phyloP scores from a whole-genome alignment of 2,888 invertebrate genomes.

The Brachyptera risi region DNA sequence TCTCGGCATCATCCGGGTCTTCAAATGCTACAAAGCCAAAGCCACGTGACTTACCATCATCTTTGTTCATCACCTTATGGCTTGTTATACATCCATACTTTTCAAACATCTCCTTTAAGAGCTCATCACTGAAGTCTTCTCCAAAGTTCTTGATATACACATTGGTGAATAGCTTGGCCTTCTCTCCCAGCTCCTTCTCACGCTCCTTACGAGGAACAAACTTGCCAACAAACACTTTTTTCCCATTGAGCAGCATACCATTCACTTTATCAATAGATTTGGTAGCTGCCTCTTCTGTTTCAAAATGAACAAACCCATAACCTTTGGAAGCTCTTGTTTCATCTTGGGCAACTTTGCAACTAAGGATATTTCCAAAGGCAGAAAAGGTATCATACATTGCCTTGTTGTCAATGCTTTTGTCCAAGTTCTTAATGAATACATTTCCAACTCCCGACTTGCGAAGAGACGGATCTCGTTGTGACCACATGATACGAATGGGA shows the following conservation, averaged over 20 bases:
- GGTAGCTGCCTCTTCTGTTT: conserved; percentile 96
- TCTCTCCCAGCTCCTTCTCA: conserved; percentile 96
- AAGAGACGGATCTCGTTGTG: conserved; percentile 96
- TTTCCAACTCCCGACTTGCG: conserved; percentile 98
- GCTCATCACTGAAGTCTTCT: conserved; percentile 88
- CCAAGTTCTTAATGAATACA: conserved; percentile 98
- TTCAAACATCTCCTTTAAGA: conserved; percentile 85
- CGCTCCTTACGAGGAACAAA: conserved; percentile 98
- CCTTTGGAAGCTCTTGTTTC: conserved; percentile 92
- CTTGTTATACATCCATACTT: conserved; percentile 89
- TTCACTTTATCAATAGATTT: conserved; percentile 98
- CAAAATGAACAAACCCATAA: conserved; percentile 98
- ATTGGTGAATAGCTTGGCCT: conserved; percentile 94
- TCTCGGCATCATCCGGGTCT: conserved; percentile 91
- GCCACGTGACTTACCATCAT: conserved; percentile 91
- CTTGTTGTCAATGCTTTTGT: conserved; percentile 98
- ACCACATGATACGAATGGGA: conserved; percentile 99
- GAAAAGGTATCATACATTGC: conserved; percentile 99
- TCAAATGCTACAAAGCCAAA: conserved; percentile 99
- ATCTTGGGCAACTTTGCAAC: conserved; percentile 95
- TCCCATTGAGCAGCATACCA: conserved; percentile 96
- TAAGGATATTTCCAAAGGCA: conserved; percentile 96
- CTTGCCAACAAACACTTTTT: conserved; percentile 94
- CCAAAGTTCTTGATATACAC: conserved; percentile 99
- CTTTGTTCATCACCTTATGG: conserved; percentile 87